Percentiles rank a stretch among this genome's conserved stretches.
phyloP scores from a whole-genome alignment of 2,113 vertebrate species.

The Mastomys natalensis region DNA sequence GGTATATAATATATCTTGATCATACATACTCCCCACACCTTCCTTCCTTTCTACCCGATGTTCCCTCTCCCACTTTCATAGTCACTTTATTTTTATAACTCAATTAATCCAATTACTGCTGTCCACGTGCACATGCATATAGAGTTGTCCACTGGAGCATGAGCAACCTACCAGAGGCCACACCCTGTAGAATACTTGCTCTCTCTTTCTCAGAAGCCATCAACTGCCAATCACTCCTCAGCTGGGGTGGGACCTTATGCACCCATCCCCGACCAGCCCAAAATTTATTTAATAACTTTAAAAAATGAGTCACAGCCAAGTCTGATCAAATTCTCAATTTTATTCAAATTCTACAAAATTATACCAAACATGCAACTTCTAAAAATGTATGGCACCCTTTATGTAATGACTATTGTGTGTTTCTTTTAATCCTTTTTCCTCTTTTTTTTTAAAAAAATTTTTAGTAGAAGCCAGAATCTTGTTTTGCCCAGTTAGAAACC shows the following conservation, averaged over 20 bases:
- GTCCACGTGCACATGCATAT: neutral
- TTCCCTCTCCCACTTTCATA: neutral
- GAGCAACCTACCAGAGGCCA: neutral
- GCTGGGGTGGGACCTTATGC: too few species aligned
- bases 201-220: neutral
- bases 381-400: neutral
- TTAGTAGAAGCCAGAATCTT: neutral
- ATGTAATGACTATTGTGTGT: neutral
- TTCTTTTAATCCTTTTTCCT: neutral
- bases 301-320: neutral
- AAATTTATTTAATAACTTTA: neutral
- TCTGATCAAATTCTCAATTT: neutral
- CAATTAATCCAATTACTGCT: neutral
- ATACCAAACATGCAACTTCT: neutral
- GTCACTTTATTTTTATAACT: neutral
- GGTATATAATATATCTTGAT: neutral
- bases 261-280: too few species aligned
- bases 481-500: neutral
- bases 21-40: too few species aligned
- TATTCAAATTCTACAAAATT: neutral
- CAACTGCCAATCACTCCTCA: too few species aligned
- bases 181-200: neutral
- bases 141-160: neutral
- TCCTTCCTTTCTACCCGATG: neutral
- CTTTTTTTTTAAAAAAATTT: neutral